Evolutionary conservation across 2,797 vertebrate genomes (phyloP), one percentile per base, ranked within the genome.

Genomic region (Lophotriccus pileatus): DNA sequence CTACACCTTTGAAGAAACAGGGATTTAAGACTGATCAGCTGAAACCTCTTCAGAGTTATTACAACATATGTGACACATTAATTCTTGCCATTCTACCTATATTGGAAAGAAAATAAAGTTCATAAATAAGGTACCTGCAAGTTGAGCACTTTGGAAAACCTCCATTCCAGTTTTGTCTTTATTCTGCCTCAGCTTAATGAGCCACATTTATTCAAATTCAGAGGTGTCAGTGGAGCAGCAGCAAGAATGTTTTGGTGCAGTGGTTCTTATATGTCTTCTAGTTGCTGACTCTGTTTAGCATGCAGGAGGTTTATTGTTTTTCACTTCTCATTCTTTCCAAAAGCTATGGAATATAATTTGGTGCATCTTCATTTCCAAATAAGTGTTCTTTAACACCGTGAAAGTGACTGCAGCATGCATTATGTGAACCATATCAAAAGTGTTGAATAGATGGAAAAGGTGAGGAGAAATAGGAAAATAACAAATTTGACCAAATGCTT

Each of bases 131-230:
- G 34, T 69, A 64, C 18, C 25, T 64, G 50, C 58, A 81, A 90
- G 47, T 70, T 28, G 44, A 79, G 43, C 36, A 55, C 47, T 78
- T 84, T 73, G 80, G 77, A 83, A 82, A 92, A 76, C 46, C 64
- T 92, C 77, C 44, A n/a, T 89, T 95, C 81, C 25, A 14, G 47
- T 89, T 87, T 94, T 87, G 47, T 94, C 89, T 93, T 92, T 87
- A 79, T 95, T 94, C 89, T 84, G 19, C 75, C 49, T 90, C 74
- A n/a, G 27, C 44, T 66, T 94, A 93, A 89, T 83, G 82, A 95
- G 34, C 50, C 47, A 23, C 87, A 85, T 95, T 93, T 94, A 73
- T 93, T 95, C 86, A 83, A 86, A 93, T 93, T 88, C 93, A 81
- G 58, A 92, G 69, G 14, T 83, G 80, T 85, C 84, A 56, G 63